Evolutionary conservation across 2,888 invertebrate species (phyloP), one percentile per base, ranked within the genome.

Genomic region (Micropterix aruncella): DNA sequence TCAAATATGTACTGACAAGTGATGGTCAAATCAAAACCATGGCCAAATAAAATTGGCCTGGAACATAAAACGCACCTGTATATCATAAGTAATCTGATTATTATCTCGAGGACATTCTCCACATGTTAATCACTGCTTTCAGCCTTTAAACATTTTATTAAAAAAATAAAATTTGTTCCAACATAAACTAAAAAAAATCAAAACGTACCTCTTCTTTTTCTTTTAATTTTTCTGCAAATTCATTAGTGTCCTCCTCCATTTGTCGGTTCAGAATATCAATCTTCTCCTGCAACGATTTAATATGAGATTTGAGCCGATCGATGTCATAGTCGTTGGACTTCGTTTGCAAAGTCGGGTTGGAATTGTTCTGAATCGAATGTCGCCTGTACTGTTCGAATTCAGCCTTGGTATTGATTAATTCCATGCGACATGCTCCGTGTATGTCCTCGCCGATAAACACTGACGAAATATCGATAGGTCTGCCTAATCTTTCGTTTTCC

Each of bases 311-410:
- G 52, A 79, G 63, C 45, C 72, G 61, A 18, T 65, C 66, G 38
- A 65, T 57, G 54, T 68, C 66, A 42, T 54, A 60, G 48, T 59
- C 43, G 43, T 46, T 58, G 41, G 44, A 48, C 5, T 27, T 27
- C 12, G 27, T 5, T 12, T 27, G 7, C 7, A 7, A 12, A 27
- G 12, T 38, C 14, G 12, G 38, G 14, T 38, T 38, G 38, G 4
- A 45, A 27, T 38, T 45, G 47, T 46, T 47, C 41, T 46, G 45
- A 41, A 44, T 16, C 12, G 47, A 40, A 49, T 70, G 65, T 40
- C 62, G 57, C 58, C 80, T 83, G 51, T 77, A 79, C 37, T 67
- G 60, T 50, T 89, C 86, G 55, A 80, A 79, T 53, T 87, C 82
- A 38, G 74, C 66, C 52, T 74, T 75, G 16, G 84, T 57, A 19